Conservation (phyloP, 1,140 invertebrate genomes). For the Globodera rostochiensis region DNA sequence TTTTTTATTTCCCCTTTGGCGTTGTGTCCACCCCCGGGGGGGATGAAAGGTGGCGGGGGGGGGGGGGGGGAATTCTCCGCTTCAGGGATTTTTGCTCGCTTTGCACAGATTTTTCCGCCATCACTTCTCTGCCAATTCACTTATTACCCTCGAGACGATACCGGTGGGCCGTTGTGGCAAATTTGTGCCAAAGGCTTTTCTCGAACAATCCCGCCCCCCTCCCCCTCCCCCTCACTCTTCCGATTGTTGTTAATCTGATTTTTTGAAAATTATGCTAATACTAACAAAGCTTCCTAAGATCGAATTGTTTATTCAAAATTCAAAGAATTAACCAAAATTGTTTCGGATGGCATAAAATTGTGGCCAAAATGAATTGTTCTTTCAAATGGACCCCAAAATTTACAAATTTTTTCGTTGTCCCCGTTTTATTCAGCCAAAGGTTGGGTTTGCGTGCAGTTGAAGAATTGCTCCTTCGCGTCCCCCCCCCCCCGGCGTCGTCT, state of each 20-base stretch:
- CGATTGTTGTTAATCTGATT: too few relatives aligned
- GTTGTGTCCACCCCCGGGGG: background rate
- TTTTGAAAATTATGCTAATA: too few relatives aligned
- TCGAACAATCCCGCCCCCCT: background rate
- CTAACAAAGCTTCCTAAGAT: too few relatives aligned
- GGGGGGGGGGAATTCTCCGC: background rate
- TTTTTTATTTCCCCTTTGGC: conserved; percentile 11
- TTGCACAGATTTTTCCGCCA: conserved; percentile 7
- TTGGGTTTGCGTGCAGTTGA: background rate
- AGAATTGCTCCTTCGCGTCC: background rate
- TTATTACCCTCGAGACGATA: background rate
- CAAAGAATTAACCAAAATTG: too few relatives aligned
- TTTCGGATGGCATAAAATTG: too few relatives aligned
- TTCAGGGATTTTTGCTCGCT: conserved; percentile 7
- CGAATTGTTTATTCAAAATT: too few relatives aligned
- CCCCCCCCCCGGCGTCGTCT: background rate
- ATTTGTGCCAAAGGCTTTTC: background rate
- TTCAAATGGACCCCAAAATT: background rate
- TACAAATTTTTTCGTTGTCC: background rate
- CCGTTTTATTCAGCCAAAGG: background rate
- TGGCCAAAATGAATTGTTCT: too few relatives aligned
- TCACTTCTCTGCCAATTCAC: background rate
- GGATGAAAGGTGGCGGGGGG: too few relatives aligned
- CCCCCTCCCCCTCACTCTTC: background rate
- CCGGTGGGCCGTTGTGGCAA: background rate